Base-by-base conservation (phyloP, 2,797 vertebrate genomes). In the Ispidina picta region DNA sequence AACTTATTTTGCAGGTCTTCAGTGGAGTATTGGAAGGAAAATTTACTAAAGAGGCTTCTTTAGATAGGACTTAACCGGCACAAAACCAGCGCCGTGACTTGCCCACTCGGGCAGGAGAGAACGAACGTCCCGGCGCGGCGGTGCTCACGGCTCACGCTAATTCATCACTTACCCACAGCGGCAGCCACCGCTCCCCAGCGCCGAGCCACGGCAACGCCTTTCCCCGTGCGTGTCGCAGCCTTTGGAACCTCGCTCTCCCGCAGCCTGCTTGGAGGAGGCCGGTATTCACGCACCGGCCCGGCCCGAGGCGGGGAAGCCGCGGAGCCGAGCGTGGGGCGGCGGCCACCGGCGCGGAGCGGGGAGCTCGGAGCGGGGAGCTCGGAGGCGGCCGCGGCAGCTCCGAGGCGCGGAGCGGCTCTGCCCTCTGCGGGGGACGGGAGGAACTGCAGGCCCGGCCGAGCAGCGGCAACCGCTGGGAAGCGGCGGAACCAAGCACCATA, bases 351-450 rank as follows among this genome's bases (percentile, higher is more conserved):
- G 46, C 44, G 46, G 64, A 7, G 43, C 16, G 5, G 26, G 51
- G 22, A 26, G 18, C 74, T 19, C 37, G 44, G 37, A n/a, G 43
- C 16, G 5, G 26, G 51, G 22, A 26, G 18, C 74, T 19, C 37
- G 44, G 37, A n/a, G 43, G 55, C 16, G 31, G 58, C 56, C 43
- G 54, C 39, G 23, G 28, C 28, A 22, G 54, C 56, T n/a, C 46
- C 10, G 16, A 64, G 51, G 75, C 56, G 93, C 83, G 91, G 90
- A 93, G 71, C 86, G 76, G 90, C 48, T 92, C 94, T 97, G 97
- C 97, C 97, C 97, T 96, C 97, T 97, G 96, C 96, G 96, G 97
- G 97, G 92, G 5, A 58, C 74, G 78, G 59, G 62, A 25, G 95
- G 95, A 94, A 94, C 71, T 94, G 83, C 76, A n/a, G 18, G 19